phyloP scores from a whole-genome alignment of 2,797 vertebrate species.

The Acanthurus tractus region DNA sequence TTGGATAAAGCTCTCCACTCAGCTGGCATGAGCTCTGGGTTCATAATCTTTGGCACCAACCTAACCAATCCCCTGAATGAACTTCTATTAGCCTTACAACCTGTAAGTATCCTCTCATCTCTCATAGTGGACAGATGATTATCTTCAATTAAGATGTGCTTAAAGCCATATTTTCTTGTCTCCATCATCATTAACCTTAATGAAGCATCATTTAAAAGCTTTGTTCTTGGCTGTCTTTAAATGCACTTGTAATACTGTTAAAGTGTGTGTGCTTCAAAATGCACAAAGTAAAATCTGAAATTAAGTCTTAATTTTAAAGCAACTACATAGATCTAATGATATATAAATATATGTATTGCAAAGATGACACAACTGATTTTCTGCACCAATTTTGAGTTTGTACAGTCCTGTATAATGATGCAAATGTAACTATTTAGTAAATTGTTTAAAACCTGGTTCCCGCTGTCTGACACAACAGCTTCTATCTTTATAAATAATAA shows the following conservation, averaged over 20 bases:
- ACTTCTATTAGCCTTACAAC: slow-evolving; percentile 93
- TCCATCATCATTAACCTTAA: slow-evolving; percentile 54
- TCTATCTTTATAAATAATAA: background rate
- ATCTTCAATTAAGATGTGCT: slow-evolving; percentile 62
- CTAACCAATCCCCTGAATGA: slow-evolving; percentile 97
- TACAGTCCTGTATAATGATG: slow-evolving; percentile 4
- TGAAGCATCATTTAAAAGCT: slow-evolving; percentile 43
- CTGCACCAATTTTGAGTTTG: background rate
- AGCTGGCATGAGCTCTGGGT: slow-evolving; percentile 94
- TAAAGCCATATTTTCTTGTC: slow-evolving; percentile 54
- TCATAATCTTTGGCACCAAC: slow-evolving; percentile 97
- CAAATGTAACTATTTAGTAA: background rate
- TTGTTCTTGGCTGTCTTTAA: slow-evolving; percentile 32
- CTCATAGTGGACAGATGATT: slow-evolving; percentile 46
- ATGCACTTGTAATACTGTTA: slow-evolving; percentile 24
- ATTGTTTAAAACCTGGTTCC: background rate
- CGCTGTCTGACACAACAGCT: background rate
- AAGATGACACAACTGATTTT: background rate
- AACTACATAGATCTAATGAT: background rate
- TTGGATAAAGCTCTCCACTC: slow-evolving; percentile 99
- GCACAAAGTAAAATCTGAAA: slow-evolving; percentile 12
- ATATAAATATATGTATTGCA: background rate
- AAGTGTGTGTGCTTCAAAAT: slow-evolving; percentile 5
- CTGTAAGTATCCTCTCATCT: slow-evolving; percentile 87
- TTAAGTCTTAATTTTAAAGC: slow-evolving; percentile 3